Conservation (phyloP, 2,113 vertebrate genomes). For the Falcunculus frontatus region DNA sequence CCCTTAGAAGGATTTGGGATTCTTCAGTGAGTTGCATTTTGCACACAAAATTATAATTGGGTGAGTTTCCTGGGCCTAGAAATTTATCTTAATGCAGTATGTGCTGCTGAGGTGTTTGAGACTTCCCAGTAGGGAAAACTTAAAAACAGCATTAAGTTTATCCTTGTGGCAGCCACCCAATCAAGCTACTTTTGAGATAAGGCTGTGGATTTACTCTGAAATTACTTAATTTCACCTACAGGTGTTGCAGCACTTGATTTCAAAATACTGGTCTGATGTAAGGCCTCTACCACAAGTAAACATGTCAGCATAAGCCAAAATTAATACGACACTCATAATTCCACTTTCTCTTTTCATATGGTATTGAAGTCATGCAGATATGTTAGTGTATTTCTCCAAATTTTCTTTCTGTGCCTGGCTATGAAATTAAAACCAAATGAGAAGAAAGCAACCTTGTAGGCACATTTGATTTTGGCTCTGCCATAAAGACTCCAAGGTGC, state of each 20-base stretch:
- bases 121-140: not conserved
- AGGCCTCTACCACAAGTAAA: not conserved
- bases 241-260: not conserved
- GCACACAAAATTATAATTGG: not conserved
- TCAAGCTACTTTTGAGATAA: conserved; percentile 2
- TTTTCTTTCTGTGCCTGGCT: not conserved
- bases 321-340: not conserved
- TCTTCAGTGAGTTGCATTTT: not conserved
- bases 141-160: not conserved
- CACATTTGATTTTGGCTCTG: accelerated
- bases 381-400: not conserved
- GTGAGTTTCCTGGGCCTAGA: not conserved
- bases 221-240: not conserved
- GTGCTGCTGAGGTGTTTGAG: not conserved
- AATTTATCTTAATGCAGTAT: not conserved
- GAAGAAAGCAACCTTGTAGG: not conserved
- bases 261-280: not conserved
- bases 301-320: not conserved
- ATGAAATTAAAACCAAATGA: not conserved
- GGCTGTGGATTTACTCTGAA: not conserved
- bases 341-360: not conserved
- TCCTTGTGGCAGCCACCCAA: not conserved
- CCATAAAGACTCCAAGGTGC: not conserved
- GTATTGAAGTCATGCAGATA: not conserved
- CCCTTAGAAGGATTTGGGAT: not conserved